Evolutionary conservation across 2,888 invertebrate species (phyloP).

Genomic region (Limnephilus marmoratus): DNA sequence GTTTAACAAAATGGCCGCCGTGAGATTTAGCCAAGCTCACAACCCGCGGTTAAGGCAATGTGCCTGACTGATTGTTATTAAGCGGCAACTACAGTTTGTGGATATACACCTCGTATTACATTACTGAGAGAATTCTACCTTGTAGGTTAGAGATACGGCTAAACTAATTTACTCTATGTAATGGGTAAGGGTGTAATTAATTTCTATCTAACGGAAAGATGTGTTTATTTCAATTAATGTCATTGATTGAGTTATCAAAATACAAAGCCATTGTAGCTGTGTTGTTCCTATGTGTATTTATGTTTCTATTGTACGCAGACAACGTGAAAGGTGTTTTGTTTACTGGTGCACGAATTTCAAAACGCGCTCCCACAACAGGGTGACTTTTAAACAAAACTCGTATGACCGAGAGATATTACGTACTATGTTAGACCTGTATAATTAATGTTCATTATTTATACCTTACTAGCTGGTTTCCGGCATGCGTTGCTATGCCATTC

Average conservation of each 20-base stretch:
- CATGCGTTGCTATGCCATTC: too few species aligned
- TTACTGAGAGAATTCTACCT: neutral
- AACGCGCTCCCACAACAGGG: too few species aligned
- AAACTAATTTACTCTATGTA: neutral
- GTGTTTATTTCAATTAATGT: neutral
- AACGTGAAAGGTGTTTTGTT: neutral
- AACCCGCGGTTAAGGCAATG: conserved; percentile 2
- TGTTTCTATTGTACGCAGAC: neutral
- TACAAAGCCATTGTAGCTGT: neutral
- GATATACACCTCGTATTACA: neutral
- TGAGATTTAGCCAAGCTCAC: conserved; percentile 2
- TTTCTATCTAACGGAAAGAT: neutral
- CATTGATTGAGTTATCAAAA: neutral
- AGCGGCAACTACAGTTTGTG: neutral
- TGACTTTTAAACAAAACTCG: too few species aligned
- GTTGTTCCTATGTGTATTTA: neutral
- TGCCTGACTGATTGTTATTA: neutral
- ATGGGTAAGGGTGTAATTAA: neutral
- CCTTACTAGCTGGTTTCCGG: too few species aligned
- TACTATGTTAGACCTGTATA: too few species aligned
- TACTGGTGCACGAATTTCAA: too few species aligned
- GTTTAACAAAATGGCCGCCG: neutral
- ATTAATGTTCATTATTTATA: too few species aligned
- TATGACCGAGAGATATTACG: too few species aligned
- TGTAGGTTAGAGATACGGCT: neutral